Conservation (phyloP, 2,888 invertebrate species). For the Cheilosia vernalis region DNA sequence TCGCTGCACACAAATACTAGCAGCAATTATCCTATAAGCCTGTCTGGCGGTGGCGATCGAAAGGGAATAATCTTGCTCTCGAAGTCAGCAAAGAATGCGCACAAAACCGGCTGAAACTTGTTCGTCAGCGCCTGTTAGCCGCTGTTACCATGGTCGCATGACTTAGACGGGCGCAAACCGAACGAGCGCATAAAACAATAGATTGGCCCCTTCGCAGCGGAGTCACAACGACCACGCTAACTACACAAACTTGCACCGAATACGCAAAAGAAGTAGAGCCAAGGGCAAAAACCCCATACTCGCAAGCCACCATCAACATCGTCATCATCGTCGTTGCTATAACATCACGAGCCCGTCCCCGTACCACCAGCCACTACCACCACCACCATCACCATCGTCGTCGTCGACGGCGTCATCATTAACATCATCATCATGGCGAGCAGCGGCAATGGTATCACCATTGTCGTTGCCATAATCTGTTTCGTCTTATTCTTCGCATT, state of each 20-base stretch:
- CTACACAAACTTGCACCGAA: slow-evolving; percentile 43
- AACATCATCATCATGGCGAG: slow-evolving; percentile 5
- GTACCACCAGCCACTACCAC: slow-evolving; percentile 10
- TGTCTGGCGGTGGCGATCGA: slow-evolving; percentile 52
- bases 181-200: slow-evolving; percentile 46
- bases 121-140: slow-evolving; percentile 58
- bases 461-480: slow-evolving; percentile 53
- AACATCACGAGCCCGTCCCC: slow-evolving; percentile 2
- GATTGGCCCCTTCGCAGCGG: slow-evolving; percentile 10
- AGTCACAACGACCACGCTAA: slow-evolving; percentile 27
- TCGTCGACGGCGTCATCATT: slow-evolving; percentile 13
- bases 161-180: slow-evolving; percentile 38
- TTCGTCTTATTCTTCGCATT: slow-evolving; percentile 47
- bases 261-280: slow-evolving; percentile 72
- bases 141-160: slow-evolving; percentile 59
- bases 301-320: slow-evolving; percentile 40
- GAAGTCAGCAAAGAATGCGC: slow-evolving; percentile 35
- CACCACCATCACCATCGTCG: slow-evolving; percentile 9
- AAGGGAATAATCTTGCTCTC: slow-evolving; percentile 39
- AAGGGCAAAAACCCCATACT: slow-evolving; percentile 77
- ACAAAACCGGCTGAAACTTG: slow-evolving; percentile 46
- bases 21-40: slow-evolving; percentile 32
- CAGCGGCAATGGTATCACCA: slow-evolving; percentile 36
- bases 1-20: slow-evolving; percentile 11
- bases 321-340: slow-evolving; percentile 23